Conservation (phyloP, 1,140 invertebrate species). For the Atta texana region DNA sequence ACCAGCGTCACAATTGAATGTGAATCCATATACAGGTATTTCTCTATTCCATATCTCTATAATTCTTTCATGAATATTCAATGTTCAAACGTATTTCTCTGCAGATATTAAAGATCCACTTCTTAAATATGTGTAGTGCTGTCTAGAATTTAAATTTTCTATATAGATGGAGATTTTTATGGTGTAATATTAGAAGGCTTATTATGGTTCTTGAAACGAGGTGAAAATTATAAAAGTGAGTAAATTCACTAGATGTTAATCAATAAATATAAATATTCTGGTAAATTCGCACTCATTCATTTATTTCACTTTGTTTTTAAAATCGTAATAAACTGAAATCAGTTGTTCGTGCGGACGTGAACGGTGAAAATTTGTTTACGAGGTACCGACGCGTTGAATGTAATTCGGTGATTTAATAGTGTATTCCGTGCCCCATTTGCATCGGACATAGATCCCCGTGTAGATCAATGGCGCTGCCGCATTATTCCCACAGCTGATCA, state of each 20-base stretch:
- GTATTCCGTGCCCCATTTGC: constrained; percentile 34
- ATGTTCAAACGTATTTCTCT: background rate
- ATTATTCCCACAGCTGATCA: constrained; percentile 76
- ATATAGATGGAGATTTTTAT: background rate
- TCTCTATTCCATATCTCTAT: background rate
- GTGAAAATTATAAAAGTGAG: too few relatives aligned
- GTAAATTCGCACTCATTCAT: too few relatives aligned
- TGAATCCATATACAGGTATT: background rate
- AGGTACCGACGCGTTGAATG: background rate
- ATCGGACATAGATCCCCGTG: constrained; percentile 44
- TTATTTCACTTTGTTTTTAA: too few relatives aligned
- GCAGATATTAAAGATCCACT: background rate
- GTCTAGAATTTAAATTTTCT: background rate
- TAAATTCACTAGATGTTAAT: too few relatives aligned
- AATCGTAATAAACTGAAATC: too few relatives aligned
- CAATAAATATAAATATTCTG: too few relatives aligned
- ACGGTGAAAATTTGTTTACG: constrained; percentile 15
- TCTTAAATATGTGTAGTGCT: background rate
- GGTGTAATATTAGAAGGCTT: background rate
- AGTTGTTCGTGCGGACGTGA: background rate
- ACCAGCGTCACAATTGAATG: background rate
- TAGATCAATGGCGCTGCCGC: constrained; percentile 63
- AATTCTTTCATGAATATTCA: background rate
- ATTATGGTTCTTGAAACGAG: too few relatives aligned
- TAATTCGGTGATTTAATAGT: constrained; percentile 20